Evolutionary conservation across 1,140 invertebrate species (phyloP).

Genomic region (Pseudachorutes palmiensis): DNA sequence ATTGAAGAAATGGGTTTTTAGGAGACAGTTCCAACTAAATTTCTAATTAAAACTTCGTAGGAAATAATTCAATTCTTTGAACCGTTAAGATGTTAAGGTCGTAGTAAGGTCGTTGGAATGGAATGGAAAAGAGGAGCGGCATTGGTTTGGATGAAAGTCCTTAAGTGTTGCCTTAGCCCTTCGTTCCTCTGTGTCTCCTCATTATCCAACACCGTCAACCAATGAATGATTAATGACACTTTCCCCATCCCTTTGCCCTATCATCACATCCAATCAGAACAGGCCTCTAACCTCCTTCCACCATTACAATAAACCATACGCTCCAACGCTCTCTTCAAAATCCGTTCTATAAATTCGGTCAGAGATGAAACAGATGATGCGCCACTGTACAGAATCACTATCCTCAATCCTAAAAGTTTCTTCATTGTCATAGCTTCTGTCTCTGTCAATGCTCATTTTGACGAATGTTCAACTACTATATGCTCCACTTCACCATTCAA

Average conservation of each 20-base stretch:
- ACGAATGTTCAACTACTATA: too few species aligned
- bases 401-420: too few species aligned
- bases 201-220: constrained; percentile 29
- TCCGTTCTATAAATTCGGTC: too few species aligned
- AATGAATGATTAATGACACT: constrained; percentile 35
- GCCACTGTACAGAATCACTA: too few species aligned
- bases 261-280: constrained; percentile 13
- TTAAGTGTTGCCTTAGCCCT: background rate
- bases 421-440: too few species aligned
- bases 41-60: background rate
- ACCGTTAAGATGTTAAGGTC: background rate
- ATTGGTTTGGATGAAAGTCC: background rate
- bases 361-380: too few species aligned
- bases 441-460: too few species aligned
- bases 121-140: background rate
- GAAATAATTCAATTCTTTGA: background rate
- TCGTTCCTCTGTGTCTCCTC: constrained; percentile 17
- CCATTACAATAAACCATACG: too few species aligned
- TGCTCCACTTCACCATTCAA: too few species aligned
- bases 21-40: background rate
- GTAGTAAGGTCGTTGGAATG: background rate
- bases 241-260: constrained; percentile 25
- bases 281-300: background rate
- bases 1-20: background rate
- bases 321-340: too few species aligned